Base-by-base conservation (phyloP, 2,797 vertebrate genomes). In the Crenichthys baileyi region DNA sequence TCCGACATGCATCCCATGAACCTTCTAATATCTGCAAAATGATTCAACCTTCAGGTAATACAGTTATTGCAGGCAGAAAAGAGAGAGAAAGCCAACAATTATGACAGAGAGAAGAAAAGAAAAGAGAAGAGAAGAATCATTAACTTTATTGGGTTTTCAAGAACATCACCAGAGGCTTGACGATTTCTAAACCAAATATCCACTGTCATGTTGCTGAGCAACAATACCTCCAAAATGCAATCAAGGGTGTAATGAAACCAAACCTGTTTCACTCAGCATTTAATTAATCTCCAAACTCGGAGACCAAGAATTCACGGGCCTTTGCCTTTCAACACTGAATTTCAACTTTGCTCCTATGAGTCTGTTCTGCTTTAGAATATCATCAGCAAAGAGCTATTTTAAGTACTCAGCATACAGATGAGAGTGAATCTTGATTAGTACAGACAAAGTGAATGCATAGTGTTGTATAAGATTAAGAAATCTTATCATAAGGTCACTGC, bases 151-250 rank as follows among this genome's bases (percentile, higher is more conserved):
- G 86, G 79, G 72, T 80, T 89, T 79, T 87, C 29, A 76, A 65
- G 76, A 85, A 78, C 55, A 87, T 85, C 90, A 87, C 90, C 71
- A 84, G 89, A 82, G 90, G 79, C 85, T 84, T 46, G 63, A 82
- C 76, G 44, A 91, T 88, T 84, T 91, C 88, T 70, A 73, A 88
- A 82, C 81, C 75, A 86, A 93, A 90, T 85, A 89, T 83, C 78
- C 82, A 87, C 85, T 78, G 89, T 76, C 58, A 77, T 77, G 90
- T 92, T 92, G 91, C 93, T 83, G 76, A 65, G 92, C 91, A 93
- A 94, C 91, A 75, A 83, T 67, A 77, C 78, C 77, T 68, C 2
- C 22, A 80, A 84, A 91, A 92, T 80, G 80, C 85, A 92, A 90
- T 92, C 85, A 82, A 72, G 82, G 78, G 84, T 89, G 81, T 90